Percentiles rank a stretch among this genome's conserved stretches.
These are phyloP conservation scores for Ennomos fuscantarius DNA, from an alignment of 2,888 invertebrate genomes.

Conservation along the genomic window DNA sequence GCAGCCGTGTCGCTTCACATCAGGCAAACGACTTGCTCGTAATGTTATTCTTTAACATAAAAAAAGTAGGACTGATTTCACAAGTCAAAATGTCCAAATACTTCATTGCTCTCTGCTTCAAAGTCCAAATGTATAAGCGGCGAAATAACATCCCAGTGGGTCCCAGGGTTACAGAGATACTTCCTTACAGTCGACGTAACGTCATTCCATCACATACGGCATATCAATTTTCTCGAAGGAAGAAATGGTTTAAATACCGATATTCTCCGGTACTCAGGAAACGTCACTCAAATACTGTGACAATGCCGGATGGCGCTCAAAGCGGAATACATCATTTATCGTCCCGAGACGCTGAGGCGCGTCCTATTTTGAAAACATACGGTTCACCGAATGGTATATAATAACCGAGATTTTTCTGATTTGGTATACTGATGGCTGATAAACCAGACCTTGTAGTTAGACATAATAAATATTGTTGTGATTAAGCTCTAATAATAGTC, in stretches of 20 bases:
- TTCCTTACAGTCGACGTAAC: not conserved
- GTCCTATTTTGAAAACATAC: conserved; percentile 47
- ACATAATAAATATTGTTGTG: too few relatives aligned
- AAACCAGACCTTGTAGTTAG: too few relatives aligned
- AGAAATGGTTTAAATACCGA: conserved; percentile 19
- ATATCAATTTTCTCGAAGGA: conserved; percentile 13
- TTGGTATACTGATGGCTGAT: not conserved
- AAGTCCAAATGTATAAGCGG: too few relatives aligned
- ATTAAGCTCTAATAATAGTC: too few relatives aligned
- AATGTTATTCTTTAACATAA: too few relatives aligned
- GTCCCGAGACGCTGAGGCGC: conserved; percentile 38
- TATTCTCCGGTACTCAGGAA: conserved; percentile 31
- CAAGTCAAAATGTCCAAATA: too few relatives aligned
- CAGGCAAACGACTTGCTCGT: too few relatives aligned
- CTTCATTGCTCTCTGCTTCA: too few relatives aligned
- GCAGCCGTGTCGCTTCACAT: too few relatives aligned
- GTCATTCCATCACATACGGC: not conserved
- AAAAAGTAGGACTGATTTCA: too few relatives aligned
- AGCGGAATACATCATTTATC: conserved; percentile 58
- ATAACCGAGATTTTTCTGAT: not conserved
- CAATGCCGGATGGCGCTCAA: conserved; percentile 56
- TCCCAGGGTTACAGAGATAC: too few relatives aligned
- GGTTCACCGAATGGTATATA: not conserved
- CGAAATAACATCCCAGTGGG: too few relatives aligned
- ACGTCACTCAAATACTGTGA: conserved; percentile 58